Conservation (phyloP, 2,113 vertebrate genomes). For the Casuarius casuarius region DNA sequence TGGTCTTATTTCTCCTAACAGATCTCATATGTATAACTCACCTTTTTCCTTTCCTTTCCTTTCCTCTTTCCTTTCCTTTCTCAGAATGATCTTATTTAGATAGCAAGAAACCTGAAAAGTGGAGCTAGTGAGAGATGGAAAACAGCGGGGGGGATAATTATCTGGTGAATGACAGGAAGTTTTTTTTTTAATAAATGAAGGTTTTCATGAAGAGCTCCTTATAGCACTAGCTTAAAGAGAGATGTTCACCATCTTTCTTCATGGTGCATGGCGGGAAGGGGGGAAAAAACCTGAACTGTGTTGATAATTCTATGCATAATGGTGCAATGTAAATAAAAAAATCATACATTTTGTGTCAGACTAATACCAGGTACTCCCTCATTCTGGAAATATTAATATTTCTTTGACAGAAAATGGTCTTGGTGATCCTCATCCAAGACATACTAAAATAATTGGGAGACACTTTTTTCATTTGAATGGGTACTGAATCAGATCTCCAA, state of each 20-base stretch:
- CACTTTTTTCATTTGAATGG: background rate
- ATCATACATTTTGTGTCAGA: background rate
- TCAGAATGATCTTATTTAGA: background rate
- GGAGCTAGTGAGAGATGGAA: background rate
- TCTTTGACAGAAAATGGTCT: background rate
- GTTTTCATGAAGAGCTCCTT: background rate
- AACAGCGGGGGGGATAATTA: background rate
- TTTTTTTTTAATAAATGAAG: background rate
- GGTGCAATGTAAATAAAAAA: background rate
- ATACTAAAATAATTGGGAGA: background rate
- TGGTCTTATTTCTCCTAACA: background rate
- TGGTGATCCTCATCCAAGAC: background rate
- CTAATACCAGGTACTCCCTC: background rate
- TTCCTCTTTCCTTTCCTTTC: background rate
- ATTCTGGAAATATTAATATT: background rate
- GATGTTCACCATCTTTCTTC: background rate
- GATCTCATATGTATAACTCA: background rate
- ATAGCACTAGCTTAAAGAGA: background rate
- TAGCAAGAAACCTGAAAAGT: background rate
- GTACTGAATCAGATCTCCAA: background rate
- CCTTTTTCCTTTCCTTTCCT: background rate
- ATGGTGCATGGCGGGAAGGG: rapidly evolving
- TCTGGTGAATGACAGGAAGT: background rate
- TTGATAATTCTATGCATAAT: background rate
- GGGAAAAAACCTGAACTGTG: background rate